Conservation (phyloP, 1,140 invertebrate species). For the Tetragonula clypearis region DNA sequence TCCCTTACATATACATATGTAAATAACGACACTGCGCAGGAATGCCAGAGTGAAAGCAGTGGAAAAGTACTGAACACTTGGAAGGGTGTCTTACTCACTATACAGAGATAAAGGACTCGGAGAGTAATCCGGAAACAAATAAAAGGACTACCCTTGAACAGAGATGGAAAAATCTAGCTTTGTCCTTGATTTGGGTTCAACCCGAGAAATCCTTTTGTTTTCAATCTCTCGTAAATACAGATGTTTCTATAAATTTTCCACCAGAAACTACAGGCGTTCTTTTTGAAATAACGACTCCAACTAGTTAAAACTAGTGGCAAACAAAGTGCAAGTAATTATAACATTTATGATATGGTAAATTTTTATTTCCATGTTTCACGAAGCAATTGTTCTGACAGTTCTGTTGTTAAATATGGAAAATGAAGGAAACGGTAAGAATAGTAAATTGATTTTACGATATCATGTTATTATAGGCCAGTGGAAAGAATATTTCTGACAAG, state of each 20-base stretch:
- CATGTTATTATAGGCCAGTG: too few species aligned
- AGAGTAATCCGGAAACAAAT: not conserved
- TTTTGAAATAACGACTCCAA: not conserved
- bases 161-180: not conserved
- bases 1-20: not conserved
- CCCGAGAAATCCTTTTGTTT: rapidly evolving
- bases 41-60: conserved; percentile 45
- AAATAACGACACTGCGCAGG: not conserved
- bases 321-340: too few species aligned
- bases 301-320: too few species aligned
- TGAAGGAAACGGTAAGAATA: not conserved
- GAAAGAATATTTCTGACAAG: not conserved
- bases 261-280: not conserved
- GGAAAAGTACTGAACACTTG: conserved; percentile 51
- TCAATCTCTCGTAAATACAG: not conserved
- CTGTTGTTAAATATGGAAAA: not conserved
- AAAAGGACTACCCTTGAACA: rapidly evolving
- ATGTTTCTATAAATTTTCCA: not conserved
- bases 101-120: not conserved
- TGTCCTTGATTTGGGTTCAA: rapidly evolving
- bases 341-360: too few species aligned
- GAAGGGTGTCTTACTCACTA: not conserved
- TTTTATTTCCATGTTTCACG: too few species aligned
- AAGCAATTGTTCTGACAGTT: too few species aligned
- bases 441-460: not conserved